Base-by-base conservation (phyloP, 2,113 vertebrate species). In the Falcunculus frontatus region DNA sequence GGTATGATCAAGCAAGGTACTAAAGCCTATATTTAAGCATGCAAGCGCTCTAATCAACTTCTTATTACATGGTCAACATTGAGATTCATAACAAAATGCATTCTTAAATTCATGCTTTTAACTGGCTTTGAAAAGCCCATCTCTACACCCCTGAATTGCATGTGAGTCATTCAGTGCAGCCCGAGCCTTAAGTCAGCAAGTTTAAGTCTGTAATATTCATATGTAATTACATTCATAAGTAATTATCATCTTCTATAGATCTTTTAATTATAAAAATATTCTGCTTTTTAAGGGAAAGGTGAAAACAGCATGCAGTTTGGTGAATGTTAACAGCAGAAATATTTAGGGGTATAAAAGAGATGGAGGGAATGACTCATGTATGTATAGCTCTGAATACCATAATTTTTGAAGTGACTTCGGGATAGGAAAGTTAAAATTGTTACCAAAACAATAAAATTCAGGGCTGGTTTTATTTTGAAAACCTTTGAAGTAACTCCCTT, bases 131-230 rank as follows among this genome's bases (percentile, higher is more conserved):
- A 41, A 93, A 94, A 86, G 9, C 53, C 35, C 9, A 6, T 55
- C 25, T 83, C 57, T 29, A n/a, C n/a, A 42, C 20, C 0, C 0
- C 79, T 78, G 76, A 81, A 60, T 59, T 1, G 0, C 30, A 29
- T n/a, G 13, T 46, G 47, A 79, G 37, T 47, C 52, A 60, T 47
- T 59, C 44, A 47, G 65, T 46, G 67, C 37, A 84, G 33, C 39
- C 42, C 23, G 1, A 81, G 37, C 33, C 52, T 65, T 55, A 55
- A 65, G 44, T 55, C 68, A 84, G 60, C 14, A 75, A 77, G 29
- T 8, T 90, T 42, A 25, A 67, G 9, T 67, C 59, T 92, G 25
- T 25, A 55, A 74, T 67, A 77, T n/a, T 88, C 25, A 20, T 50
- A 64, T 68, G 29, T 14, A 49, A 25, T 49, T 49, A 49, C 25